Evolutionary conservation across 2,113 vertebrate genomes (phyloP), one percentile per base, ranked within the genome.

Genomic region (Labeo catla): DNA sequence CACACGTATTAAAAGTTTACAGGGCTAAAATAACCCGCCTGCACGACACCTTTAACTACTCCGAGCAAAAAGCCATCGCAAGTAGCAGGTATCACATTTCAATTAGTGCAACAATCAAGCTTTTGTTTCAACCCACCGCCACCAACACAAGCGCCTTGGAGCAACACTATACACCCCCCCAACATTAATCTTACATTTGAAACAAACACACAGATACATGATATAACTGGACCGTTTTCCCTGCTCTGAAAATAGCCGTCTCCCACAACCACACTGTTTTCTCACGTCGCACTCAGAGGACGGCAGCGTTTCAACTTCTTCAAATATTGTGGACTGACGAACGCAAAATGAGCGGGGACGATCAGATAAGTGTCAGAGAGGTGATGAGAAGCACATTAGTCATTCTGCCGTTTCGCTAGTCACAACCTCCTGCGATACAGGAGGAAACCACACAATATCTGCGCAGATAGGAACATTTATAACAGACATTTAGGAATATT

Each of bases 41-140:
- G 50, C 79, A 74, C 63, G n/a, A 86, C 76, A 86, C 86, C 59
- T 88, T 85, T 76, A 87, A 82, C 86, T 65, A 85, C 70, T 49
- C 83, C 47, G 36, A 90, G 87, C 50, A 83, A 81, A 89, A 88
- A 87, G 83, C 81, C 87, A 80, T 80, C 36, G 90, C 83, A 90
- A 89, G 89, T 85, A 88, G 74, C 79, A 72, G 90, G 90, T 89
- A 88, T 94, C 93, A 90, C 84, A 88, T 95, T 94, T 93, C 93
- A 94, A 92, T 92, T 92, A 92, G 83, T 87, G 86, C 91, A 92
- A 93, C 93, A 92, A 92, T 91, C 89, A 83, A 87, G 86, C 84
- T 92, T 90, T 89, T 87, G 88, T 93, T 92, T 91, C 90, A 91
- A 92, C 80, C 84, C 61, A 12, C 45, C 34, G 92, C 90, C 91